Evolutionary conservation across 2,797 vertebrate genomes (phyloP).

Genomic region (Myotis pilosus): DNA sequence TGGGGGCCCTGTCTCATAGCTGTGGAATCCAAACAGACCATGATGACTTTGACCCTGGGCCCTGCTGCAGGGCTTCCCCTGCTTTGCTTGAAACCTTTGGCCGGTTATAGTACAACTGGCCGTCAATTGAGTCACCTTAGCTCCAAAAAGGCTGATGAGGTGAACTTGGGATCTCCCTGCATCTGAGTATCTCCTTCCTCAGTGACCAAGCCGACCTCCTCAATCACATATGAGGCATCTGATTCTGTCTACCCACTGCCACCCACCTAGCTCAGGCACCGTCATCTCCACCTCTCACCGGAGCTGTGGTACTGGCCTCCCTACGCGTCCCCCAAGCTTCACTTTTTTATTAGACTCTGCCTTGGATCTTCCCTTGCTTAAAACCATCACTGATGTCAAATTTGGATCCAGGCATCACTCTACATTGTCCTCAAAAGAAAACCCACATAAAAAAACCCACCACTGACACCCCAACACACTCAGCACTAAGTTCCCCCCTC

Average conservation of each 20-base stretch:
- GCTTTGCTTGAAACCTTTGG: neutral
- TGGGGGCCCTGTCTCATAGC: neutral
- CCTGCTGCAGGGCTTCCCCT: neutral
- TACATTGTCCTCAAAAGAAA: neutral
- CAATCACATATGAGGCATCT: neutral
- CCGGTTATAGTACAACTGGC: neutral
- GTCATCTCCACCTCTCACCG: neutral
- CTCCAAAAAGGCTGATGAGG: neutral
- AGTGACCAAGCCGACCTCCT: neutral
- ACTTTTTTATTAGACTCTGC: neutral
- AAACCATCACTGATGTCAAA: neutral
- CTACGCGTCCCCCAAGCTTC: neutral
- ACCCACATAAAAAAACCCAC: neutral
- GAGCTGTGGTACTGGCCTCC: neutral
- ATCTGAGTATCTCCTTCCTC: neutral
- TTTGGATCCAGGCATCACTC: neutral
- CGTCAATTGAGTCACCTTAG: neutral
- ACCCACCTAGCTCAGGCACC: neutral
- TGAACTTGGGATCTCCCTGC: neutral
- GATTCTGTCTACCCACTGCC: neutral
- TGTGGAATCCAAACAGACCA: neutral
- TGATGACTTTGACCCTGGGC: neutral
- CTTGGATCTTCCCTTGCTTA: neutral
- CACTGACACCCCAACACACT: neutral
- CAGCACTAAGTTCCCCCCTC: neutral